Evolutionary conservation across 2,888 invertebrate species (phyloP).

Genomic region (Bedellia somnulentella): DNA sequence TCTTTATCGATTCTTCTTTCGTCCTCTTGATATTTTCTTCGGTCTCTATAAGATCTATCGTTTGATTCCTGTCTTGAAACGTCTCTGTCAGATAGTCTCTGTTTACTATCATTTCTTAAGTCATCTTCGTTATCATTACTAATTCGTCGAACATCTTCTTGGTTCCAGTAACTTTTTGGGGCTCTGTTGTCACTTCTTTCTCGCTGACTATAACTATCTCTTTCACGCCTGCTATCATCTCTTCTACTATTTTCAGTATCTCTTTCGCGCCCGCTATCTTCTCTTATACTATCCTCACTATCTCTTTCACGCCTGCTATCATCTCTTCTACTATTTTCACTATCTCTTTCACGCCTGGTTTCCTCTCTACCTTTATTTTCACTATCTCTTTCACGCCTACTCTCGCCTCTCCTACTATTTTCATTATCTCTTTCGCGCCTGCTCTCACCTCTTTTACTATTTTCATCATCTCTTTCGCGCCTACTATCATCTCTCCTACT

Average conservation of each 20-base stretch:
- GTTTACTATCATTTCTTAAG: too few species aligned
- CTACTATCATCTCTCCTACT: constrained; percentile 2
- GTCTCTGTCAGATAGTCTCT: too few species aligned
- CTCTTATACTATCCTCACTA: neutral
- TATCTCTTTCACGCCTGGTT: neutral
- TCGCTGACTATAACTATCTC: too few species aligned
- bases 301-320: constrained; percentile 5
- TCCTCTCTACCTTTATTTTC: constrained; percentile 10
- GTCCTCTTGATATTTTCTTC: too few species aligned
- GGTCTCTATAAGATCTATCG: too few species aligned
- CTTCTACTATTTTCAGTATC: neutral
- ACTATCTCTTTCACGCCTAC: constrained; percentile 5
- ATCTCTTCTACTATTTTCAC: neutral
- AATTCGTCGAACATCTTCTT: too few species aligned
- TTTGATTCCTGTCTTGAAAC: too few species aligned
- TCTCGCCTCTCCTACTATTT: neutral
- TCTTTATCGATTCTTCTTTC: too few species aligned
- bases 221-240: too few species aligned
- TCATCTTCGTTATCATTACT: too few species aligned
- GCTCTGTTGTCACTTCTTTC: too few species aligned
- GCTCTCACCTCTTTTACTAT: constrained; percentile 9
- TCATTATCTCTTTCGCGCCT: neutral
- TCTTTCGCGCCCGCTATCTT: neutral
- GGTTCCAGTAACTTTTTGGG: too few species aligned
- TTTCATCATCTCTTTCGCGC: constrained; percentile 5